These are phyloP conservation scores for Synergus umbraculus DNA, from an alignment of 2,888 invertebrate species.

Conservation along the genomic window DNA sequence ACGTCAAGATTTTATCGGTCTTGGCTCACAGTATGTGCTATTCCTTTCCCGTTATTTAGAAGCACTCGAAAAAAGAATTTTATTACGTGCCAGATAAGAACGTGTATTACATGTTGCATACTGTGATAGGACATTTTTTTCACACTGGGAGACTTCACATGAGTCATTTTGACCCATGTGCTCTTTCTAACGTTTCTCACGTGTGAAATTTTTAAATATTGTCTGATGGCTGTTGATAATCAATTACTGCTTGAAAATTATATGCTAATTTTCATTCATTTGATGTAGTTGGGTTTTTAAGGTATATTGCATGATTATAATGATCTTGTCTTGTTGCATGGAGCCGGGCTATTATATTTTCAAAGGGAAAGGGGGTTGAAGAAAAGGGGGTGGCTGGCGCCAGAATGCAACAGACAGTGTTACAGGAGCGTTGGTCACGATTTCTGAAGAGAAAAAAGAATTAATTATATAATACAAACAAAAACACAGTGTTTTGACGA, in stretches of 20 bases:
- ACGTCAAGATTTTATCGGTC: conserved; percentile 37
- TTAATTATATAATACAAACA: too few species aligned
- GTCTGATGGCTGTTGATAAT: conserved; percentile 8
- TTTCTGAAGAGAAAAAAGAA: too few species aligned
- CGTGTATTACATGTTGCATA: conserved; percentile 13
- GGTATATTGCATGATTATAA: neutral
- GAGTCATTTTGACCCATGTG: conserved; percentile 12
- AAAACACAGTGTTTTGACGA: too few species aligned
- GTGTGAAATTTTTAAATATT: neutral
- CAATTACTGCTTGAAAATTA: conserved; percentile 19
- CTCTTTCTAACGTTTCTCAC: conserved; percentile 22
- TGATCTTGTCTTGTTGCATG: neutral
- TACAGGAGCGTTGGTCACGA: too few species aligned
- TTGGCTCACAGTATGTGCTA: conserved; percentile 11
- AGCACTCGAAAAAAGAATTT: neutral
- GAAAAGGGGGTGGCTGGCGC: too few species aligned
- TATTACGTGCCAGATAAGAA: conserved; percentile 29
- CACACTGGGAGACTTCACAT: conserved; percentile 6
- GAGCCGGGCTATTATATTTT: neutral
- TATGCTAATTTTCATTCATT: conserved; percentile 26
- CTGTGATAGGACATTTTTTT: conserved; percentile 34
- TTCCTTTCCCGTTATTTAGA: conserved; percentile 34
- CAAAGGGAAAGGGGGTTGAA: too few species aligned
- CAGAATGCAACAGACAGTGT: too few species aligned
- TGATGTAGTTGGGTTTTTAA: neutral